Base-by-base conservation (phyloP, 2,888 invertebrate species). In the Eumerus sabulonum region DNA sequence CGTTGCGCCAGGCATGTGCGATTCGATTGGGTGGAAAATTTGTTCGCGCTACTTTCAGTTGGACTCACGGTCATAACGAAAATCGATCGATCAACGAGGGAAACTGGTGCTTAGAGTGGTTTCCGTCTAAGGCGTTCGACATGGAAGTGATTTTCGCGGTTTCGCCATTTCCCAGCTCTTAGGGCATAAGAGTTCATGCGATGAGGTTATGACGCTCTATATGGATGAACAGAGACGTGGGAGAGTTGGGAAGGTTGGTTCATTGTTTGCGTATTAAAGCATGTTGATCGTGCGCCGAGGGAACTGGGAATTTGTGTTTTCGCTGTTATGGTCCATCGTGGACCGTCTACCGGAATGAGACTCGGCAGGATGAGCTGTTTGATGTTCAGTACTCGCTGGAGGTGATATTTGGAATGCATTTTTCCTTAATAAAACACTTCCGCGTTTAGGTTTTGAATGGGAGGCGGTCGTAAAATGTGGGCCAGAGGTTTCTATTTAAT, bases 371-470 rank as follows among this genome's bases (percentile, higher is more conserved):
- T 14, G 27, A 12, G 13, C n/a, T 17, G 19, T 42, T n/a, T 50
- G 44, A 7, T 27, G 27, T 27, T 27, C n/a, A n/a, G n/a, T n/a
- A n/a, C n/a, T 48, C 53, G 19, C 63, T 70, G 13, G 51, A 50
- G 54, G 57, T 57, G 64, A 50, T 70, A 45, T 53, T 66, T 44
- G 18, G 27, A 17, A 42, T 36, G 51, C 42, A 54, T 27, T 60
- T 53, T 63, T 9, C 57, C 59, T 47, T 53, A 44, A 51, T 48
- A 62, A 35, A 45, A 62, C 35, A 77, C 76, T 77, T 77, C 76
- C 76, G 76, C 76, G 66, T 77, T 72, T 56, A 77, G 72, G 76
- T 77, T 72, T 77, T 72, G 76, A 76, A 71, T 76, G 48, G n/a
- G 35, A 71, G 17, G n/a, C n/a, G 59, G 35, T 51, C 19, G 45